Evolutionary conservation across 2,888 invertebrate genomes (phyloP).

Genomic region (Didymodactylos carnosus): DNA sequence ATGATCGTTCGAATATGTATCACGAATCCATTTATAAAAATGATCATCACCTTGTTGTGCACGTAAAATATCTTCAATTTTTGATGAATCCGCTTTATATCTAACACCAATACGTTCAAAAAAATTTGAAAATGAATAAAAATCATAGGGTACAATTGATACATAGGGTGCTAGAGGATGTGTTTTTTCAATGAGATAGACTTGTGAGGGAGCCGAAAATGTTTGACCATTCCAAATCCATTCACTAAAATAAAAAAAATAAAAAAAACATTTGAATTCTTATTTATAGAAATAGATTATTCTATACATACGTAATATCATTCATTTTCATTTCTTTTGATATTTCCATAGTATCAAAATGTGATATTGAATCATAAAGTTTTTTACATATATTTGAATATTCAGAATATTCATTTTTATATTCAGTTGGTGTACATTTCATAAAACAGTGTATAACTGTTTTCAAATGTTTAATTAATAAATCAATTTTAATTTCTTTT

Average conservation of each 20-base stretch:
- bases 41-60: neutral
- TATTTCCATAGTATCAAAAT: neutral
- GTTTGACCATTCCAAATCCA: constrained; percentile 12
- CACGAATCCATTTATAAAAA: neutral
- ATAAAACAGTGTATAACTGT: constrained; percentile 1
- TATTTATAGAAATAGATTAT: neutral
- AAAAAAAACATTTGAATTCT: neutral
- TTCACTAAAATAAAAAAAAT: constrained; percentile 8
- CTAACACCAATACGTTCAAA: constrained; percentile 12
- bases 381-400: constrained; percentile 11
- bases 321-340: constrained; percentile 3
- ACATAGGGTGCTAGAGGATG: constrained; percentile 7
- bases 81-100: neutral
- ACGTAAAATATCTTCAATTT: neutral
- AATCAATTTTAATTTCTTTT: constrained; percentile 5
- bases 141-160: constrained; percentile 9
- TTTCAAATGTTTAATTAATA: constrained; percentile 11
- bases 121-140: constrained; percentile 8
- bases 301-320: neutral
- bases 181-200: constrained; percentile 11
- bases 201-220: constrained; percentile 1
- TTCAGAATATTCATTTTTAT: constrained; percentile 10
- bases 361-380: constrained; percentile 10
- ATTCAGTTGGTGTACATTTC: neutral
- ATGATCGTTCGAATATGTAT: neutral